Base-by-base conservation (phyloP, 2,113 vertebrate species). In the Ovibos moschatus region DNA sequence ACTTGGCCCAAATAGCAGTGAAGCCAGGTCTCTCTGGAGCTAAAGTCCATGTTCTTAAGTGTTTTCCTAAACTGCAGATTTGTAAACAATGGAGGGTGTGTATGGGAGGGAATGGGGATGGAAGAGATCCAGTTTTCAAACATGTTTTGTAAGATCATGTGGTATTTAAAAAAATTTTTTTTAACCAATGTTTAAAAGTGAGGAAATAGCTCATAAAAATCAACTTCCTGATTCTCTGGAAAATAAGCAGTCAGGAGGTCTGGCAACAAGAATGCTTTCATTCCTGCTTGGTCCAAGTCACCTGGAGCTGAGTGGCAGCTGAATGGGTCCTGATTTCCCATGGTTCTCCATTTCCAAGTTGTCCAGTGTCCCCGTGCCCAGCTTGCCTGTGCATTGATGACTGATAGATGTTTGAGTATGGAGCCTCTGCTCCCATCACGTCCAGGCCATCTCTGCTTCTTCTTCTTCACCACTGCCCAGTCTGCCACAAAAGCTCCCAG, bases 141-240 rank as follows among this genome's bases (percentile, higher is more conserved):
- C 12, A 11, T 60, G 23, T 79, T 87, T 84, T 91, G 21, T 94
- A 43, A 74, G 33, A 43, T 89, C 94, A 87, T 62, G 40, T 81
- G 88, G 51, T 6, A 23, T 67, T 94, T 87, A 17, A 3, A 28
- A 90, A 57, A 45, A 43, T 36, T 14, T 14, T 6, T 87, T 96
- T 51, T 8, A 89, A 62, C 40, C 79, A 55, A 12, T 74, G 71
- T 92, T 64, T 58, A 92, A 92, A 96, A 93, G 67, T 89, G 62
- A 97, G 84, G 33, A 71, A 95, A 40, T 43, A 89, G 33, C 16
- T 30, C 71, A 30, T 74, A 91, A 96, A 89, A 36, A 17, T n/a
- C 33, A n/a, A 30, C 78, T 55, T 87, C 62, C 67, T 27, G 25
- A 84, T 92, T 62, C 21, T 78, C 45, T 81, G 57, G 36, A 40